A percentile compares a stretch with the other conserved stretches of the same genome.
Evolutionary conservation across 2,113 vertebrate genomes (phyloP).

Genomic region (Uria aalge): DNA sequence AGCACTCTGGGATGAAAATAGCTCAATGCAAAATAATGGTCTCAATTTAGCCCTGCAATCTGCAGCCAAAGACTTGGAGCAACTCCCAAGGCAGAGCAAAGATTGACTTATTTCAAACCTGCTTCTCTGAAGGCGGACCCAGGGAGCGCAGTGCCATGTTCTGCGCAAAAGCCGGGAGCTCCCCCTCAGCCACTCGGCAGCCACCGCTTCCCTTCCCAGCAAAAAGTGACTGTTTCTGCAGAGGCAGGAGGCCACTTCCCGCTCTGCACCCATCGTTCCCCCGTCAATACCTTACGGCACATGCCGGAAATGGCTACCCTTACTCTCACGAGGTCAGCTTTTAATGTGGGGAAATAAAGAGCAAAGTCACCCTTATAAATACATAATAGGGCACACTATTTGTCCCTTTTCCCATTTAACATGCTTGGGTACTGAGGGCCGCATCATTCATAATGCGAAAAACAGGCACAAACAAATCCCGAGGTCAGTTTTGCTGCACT

Average conservation of each 20-base stretch:
- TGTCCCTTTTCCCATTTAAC: background rate
- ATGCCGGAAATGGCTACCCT: background rate
- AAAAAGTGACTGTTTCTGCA: background rate
- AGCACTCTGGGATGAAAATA: constrained; percentile 9
- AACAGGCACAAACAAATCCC: accelerated
- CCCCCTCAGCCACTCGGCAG: background rate
- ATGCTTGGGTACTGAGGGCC: background rate
- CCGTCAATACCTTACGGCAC: accelerated
- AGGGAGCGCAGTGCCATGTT: background rate
- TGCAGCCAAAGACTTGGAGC: constrained; percentile 28
- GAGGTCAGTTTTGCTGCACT: background rate
- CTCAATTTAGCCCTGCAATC: constrained; percentile 35
- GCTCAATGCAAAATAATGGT: constrained; percentile 36
- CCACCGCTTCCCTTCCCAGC: background rate
- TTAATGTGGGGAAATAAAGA: background rate
- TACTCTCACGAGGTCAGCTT: background rate
- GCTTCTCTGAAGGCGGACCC: background rate
- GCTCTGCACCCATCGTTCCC: accelerated
- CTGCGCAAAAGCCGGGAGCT: background rate
- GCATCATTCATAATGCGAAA: background rate
- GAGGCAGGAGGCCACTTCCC: background rate
- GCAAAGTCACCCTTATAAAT: background rate
- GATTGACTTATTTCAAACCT: background rate
- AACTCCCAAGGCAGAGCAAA: background rate
- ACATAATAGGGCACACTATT: background rate